These are phyloP conservation scores for Rhinolophus ferrumequinum DNA, from an alignment of 2,113 vertebrate genomes.

Conservation along the genomic window DNA sequence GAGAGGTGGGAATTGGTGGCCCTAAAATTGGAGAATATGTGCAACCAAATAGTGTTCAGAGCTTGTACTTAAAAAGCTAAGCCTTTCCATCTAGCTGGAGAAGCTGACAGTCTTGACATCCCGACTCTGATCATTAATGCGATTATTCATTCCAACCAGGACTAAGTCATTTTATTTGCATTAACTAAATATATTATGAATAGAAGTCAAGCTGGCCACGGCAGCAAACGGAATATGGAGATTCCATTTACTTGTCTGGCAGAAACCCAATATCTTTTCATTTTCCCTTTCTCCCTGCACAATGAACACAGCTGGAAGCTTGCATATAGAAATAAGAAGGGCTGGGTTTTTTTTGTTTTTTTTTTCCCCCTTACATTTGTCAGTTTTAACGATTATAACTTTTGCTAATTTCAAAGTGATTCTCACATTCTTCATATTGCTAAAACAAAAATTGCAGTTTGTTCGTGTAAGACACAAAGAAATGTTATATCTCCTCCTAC, in stretches of 20 bases:
- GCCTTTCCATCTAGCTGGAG: background rate
- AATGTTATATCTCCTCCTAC: background rate
- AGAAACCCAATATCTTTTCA: conserved; percentile 69
- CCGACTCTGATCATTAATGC: conserved; percentile 56
- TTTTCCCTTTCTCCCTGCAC: background rate
- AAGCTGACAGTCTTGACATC: conserved; percentile 63
- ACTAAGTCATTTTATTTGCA: conserved; percentile 74
- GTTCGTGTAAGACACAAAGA: background rate
- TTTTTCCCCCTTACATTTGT: background rate
- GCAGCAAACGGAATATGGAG: conserved; percentile 74
- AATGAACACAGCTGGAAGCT: conserved; percentile 69
- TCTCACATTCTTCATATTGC: background rate
- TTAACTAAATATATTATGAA: conserved; percentile 74
- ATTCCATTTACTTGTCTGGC: conserved; percentile 75
- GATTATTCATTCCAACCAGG: conserved; percentile 45
- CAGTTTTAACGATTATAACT: background rate
- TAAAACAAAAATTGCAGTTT: background rate
- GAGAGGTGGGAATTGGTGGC: conserved; percentile 17
- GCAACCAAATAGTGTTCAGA: background rate
- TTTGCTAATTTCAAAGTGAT: background rate
- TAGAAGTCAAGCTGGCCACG: conserved; percentile 68
- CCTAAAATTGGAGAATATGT: background rate
- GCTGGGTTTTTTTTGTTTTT: background rate
- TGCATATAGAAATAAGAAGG: background rate
- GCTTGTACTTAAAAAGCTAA: conserved; percentile 44